Conservation (phyloP, 2,888 invertebrate species). For the Tetheella fluctuosa region DNA sequence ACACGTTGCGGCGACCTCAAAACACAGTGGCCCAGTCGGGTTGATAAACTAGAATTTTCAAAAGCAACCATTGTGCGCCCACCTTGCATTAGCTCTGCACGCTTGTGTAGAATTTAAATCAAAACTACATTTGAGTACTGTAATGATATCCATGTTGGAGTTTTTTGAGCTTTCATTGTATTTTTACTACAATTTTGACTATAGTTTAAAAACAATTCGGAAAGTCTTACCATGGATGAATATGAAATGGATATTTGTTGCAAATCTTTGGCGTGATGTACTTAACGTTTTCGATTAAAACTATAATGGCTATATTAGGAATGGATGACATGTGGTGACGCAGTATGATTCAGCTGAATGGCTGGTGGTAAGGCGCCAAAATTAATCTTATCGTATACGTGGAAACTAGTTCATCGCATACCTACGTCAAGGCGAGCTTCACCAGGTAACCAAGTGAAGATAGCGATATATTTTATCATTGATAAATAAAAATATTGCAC, state of each 20-base stretch:
- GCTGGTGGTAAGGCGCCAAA: conserved; percentile 57
- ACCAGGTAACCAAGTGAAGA: conserved; percentile 54
- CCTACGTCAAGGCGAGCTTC: conserved; percentile 48
- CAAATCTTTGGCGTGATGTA: background rate
- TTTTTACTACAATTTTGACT: no score
- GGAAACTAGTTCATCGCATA: conserved; percentile 64
- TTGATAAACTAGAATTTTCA: conserved; percentile 3
- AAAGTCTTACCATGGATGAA: no score
- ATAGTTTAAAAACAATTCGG: no score
- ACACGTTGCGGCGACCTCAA: background rate
- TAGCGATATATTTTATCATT: conserved; percentile 50
- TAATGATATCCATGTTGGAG: no score
- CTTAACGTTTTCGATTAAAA: background rate
- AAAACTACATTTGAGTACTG: no score
- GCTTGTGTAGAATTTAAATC: no score
- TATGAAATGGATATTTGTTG: no score
- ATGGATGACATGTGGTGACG: conserved; percentile 14
- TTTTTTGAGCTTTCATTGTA: no score
- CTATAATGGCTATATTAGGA: background rate
- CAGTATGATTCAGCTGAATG: conserved; percentile 35
- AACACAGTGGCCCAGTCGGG: conserved; percentile 1
- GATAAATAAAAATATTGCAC: conserved; percentile 50
- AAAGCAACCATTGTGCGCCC: background rate
- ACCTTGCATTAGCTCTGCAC: background rate
- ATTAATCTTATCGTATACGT: conserved; percentile 64